Conservation (phyloP, 2,797 vertebrate species). For the Premnoplex brunnescens region DNA sequence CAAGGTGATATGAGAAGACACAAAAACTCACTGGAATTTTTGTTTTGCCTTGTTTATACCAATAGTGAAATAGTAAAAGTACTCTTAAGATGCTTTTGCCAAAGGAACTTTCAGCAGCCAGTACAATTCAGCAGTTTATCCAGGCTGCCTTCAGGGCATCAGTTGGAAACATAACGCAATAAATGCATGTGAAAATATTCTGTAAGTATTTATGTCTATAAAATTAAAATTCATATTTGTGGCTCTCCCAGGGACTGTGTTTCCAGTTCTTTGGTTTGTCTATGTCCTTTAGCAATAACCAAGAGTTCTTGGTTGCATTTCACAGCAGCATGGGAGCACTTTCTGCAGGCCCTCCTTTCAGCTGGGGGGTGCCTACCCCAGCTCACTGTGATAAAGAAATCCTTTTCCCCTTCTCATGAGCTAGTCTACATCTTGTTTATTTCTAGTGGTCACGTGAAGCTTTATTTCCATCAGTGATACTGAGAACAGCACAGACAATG, state of each 20-base stretch:
- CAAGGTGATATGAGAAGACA: background rate
- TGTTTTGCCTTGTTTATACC: background rate
- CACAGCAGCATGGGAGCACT: background rate
- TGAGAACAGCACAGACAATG: background rate
- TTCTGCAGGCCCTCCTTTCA: background rate
- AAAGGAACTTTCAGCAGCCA: background rate
- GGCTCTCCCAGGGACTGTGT: background rate
- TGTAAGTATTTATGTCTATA: background rate
- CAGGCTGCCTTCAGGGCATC: background rate
- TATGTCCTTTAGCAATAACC: background rate
- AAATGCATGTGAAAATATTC: background rate
- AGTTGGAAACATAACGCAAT: background rate
- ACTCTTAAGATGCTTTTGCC: background rate
- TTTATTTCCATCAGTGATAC: background rate
- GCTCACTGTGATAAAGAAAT: background rate
- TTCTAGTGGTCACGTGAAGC: background rate
- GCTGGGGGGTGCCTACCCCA: background rate
- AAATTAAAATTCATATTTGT: background rate
- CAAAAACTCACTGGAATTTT: background rate
- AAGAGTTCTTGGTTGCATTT: background rate
- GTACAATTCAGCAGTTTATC: background rate
- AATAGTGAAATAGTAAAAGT: background rate
- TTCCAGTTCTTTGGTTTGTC: background rate
- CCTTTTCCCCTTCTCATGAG: background rate
- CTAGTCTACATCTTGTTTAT: background rate